Evolutionary conservation across 2,113 vertebrate species (phyloP).

Genomic region (Pomatostomus ruficeps): DNA sequence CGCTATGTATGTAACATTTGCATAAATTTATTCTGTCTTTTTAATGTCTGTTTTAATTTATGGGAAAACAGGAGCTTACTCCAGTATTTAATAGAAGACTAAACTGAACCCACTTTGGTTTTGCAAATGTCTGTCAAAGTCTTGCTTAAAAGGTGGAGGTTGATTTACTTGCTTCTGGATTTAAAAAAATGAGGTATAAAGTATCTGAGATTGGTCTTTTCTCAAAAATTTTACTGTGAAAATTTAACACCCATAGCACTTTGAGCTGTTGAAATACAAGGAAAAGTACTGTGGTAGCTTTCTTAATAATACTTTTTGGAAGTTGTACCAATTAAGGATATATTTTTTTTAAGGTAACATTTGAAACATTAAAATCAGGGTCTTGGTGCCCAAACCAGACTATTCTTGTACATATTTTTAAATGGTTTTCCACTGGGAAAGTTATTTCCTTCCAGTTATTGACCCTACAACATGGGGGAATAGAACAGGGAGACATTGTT

Average conservation of each 20-base stretch:
- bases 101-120: neutral
- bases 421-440: neutral
- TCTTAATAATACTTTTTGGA: neutral
- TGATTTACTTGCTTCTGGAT: neutral
- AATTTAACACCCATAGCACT: neutral
- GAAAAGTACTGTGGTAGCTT: neutral
- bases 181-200: neutral
- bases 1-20: slow-evolving; percentile 82
- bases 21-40: neutral
- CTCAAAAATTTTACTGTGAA: neutral
- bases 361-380: neutral
- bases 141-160: neutral
- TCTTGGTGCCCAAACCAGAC: neutral
- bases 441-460: neutral
- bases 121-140: neutral
- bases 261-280: neutral
- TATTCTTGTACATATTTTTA: neutral
- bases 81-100: neutral
- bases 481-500: neutral
- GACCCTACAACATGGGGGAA: accelerated
- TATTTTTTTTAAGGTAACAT: neutral
- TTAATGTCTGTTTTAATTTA: neutral
- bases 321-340: neutral
- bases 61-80: neutral
- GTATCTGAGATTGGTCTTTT: neutral